Evolutionary conservation across 1,140 invertebrate genomes (phyloP), one percentile per base, ranked within the genome.

Genomic region (Lerema accius): DNA sequence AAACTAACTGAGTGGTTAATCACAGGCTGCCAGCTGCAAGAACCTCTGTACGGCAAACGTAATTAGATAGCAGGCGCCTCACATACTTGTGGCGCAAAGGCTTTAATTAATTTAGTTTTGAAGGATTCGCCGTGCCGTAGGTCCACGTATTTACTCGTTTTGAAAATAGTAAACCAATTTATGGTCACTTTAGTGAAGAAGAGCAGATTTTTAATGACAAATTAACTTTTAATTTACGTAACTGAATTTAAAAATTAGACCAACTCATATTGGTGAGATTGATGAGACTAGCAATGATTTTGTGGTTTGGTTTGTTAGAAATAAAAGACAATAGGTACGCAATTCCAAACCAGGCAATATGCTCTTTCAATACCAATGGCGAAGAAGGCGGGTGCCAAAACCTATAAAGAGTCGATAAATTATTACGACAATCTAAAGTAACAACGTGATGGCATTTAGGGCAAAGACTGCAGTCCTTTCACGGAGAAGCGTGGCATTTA

Each of bases 371-470:
- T 23, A 5, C 19, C 19, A 3, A 5, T 23, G 2, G 5, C 19
- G 26, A 11, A 14, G 48, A 50, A 35, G 48, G 13, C 17, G 4
- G 26, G 26, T 32, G 7, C 5, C 13, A 26, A 49, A n/a, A 9
- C 26, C 10, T 46, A 46, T 23, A 11, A 23, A 35, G 59, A n/a
- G 19, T 23, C 19, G 19, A 23, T 23, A 23, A 5, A 3, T 73
- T 73, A 78, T 73, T 74, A 73, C 65, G 49, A 69, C 68, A 71
- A 71, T 70, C 65, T 53, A 68, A 76, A 82, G 73, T 65, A 65
- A 69, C 71, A 83, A 80, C 77, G 70, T 78, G 78, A 81, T 79
- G 78, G 72, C 71, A 82, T 89, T 86, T 84, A 78, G 68, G 68
- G 67, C 73, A 69, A 48, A 49, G 66, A 67, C 63, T 69, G 56